Evolutionary conservation across 2,113 vertebrate species (phyloP).

Genomic region (Collichthys lucidus): DNA sequence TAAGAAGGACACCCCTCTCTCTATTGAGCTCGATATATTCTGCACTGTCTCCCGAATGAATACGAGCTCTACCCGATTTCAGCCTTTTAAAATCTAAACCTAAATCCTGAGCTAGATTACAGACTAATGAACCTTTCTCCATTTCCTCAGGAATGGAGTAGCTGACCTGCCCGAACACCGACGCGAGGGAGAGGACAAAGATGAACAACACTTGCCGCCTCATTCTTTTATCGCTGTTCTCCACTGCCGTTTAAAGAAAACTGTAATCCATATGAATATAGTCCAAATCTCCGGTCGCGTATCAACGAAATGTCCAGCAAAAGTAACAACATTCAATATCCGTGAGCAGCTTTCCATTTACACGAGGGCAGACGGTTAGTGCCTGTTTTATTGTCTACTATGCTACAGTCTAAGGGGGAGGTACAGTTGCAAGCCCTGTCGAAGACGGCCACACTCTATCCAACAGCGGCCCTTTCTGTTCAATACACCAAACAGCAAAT

Average conservation of each 20-base stretch:
- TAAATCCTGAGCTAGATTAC: slow-evolving; percentile 80
- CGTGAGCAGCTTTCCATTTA: background rate
- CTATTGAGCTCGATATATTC: slow-evolving; percentile 75
- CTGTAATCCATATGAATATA: slow-evolving; percentile 31
- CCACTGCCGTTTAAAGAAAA: background rate
- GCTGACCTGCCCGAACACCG: slow-evolving; percentile 47
- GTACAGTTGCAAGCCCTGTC: slow-evolving; percentile 33
- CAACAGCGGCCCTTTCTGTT: slow-evolving; percentile 65
- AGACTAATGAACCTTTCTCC: slow-evolving; percentile 80
- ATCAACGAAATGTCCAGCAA: background rate
- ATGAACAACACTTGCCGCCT: slow-evolving; percentile 66
- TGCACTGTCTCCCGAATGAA: slow-evolving; percentile 79
- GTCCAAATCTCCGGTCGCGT: background rate
- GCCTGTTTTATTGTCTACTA: slow-evolving; percentile 50
- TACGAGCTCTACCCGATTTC: slow-evolving; percentile 67
- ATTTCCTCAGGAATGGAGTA: slow-evolving; percentile 76
- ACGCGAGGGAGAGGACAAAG: slow-evolving; percentile 21
- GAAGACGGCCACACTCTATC: slow-evolving; percentile 66
- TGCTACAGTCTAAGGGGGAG: slow-evolving; percentile 46
- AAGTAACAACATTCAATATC: background rate
- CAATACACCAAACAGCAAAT: slow-evolving; percentile 39
- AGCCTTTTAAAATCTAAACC: slow-evolving; percentile 77
- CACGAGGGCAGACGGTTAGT: background rate
- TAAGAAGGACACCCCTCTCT: slow-evolving; percentile 60
- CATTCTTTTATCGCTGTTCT: slow-evolving; percentile 28